Evolutionary conservation across 1,140 invertebrate genomes (phyloP), one percentile per base, ranked within the genome.

Genomic region (Chelonus insularis): DNA sequence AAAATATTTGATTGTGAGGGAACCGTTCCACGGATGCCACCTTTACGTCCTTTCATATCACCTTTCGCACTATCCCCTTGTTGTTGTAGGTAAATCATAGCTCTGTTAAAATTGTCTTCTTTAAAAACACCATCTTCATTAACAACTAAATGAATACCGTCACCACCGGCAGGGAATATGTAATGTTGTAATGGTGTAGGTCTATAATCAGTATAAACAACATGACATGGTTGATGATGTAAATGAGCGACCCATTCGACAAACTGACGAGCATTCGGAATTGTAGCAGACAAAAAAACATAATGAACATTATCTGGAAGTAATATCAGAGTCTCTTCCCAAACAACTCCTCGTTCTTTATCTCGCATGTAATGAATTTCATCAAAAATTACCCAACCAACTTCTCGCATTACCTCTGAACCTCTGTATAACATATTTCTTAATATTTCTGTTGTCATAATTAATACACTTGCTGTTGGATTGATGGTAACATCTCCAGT

Each of bases 321-420:
- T 12, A 99, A 82, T 74, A 99, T 99, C 12, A 99, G 86, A 0
- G 97, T 98, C 84, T 99, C 98, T 86, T 98, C 97, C 98, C 98
- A 99, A 2, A 98, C 97, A 16, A 99, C 97, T 45, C 98, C 98
- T 80, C 98, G 85, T 79, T 99, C 96, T 84, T 98, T 98, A 72
- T 99, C 96, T 76, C 98, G 84, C 97, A 99, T 99, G 76, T 99
- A 99, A 84, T 99, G 98, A 74, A 99, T 99, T 84, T 99, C 98
- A 81, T 99, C 98, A 84, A 99, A 99, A 52, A 99, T 86, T 7
- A 99, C 97, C 98, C 97, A 99, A 47, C 96, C 97, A 3, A 99
- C 96, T 87, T 99, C 98, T 67, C 96, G 85, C 90, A 98, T 99
- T 7, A 96, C 80, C 84, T 99, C 97, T 36, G 96, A 98, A 57